Evolutionary conservation across 1,140 invertebrate genomes (phyloP), one percentile per base, ranked within the genome.

Genomic region (Lysiphlebus fabarum): DNA sequence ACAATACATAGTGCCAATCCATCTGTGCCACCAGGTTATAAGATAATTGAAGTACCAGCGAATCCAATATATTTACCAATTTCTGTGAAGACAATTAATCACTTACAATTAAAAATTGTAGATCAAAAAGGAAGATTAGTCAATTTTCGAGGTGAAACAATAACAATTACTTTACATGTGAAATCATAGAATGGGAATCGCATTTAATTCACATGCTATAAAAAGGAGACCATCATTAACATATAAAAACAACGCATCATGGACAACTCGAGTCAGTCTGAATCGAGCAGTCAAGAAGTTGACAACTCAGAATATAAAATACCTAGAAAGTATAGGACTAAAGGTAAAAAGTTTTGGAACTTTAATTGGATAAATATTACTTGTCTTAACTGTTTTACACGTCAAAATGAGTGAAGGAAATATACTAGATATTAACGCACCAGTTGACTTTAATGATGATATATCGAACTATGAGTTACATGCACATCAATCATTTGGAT

Each of bases 391-490:
- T 17, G 17, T 3, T 1, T 17, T 1, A 1, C 1, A 1, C 3
- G 17, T 17, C 17, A 1, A 17, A 17, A 17, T 1, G 1, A 3
- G 17, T 3, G 17, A 3, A 17, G 17, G 17, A 1, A n/a, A n/a
- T 17, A 17, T 17, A 3, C 17, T 17, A 3, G 10, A 37, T 5
- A 51, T 6, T 10, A 12, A 17, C 17, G 6, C 40, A 9, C 37
- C 54, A 14, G 36, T 65, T 8, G 10, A 47, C 10, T 62, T 55
- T 54, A 69, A 73, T 62, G 64, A 73, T 47, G 63, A 63, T 6
- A 67, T 75, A 10, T 58, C 65, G n/a, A 69, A 73, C 54, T 68
- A 63, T 59, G 70, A 78, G 58, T 61, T 64, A 45, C 70, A 76
- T 68, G 14, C 26, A 2, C 47, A 57, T 49, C 45, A 50, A 33